Evolutionary conservation across 2,888 invertebrate genomes (phyloP), one percentile per base, ranked within the genome.

Genomic region (Therioaphis trifolii): DNA sequence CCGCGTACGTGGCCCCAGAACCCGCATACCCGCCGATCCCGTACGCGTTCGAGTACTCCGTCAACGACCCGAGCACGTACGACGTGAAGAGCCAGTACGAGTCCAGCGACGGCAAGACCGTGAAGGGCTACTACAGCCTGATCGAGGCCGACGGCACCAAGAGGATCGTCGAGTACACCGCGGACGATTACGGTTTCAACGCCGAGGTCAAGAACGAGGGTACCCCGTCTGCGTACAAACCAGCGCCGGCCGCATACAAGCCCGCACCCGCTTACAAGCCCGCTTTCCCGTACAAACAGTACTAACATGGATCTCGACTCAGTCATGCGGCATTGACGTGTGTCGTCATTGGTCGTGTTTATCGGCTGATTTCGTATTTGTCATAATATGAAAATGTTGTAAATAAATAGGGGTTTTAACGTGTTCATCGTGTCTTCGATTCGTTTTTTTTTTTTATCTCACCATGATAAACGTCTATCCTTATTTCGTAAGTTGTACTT

Each of bases 201-300:
- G 78, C 78, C 40, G 68, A 49, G 1, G 76, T 76, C 35, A 66
- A 84, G 66, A 68, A 75, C 11, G 85, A 84, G 21, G 82, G 29
- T 11, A 29, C 52, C 1, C 78, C 68, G 4, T n/a, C n/a, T n/a
- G 78, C 40, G 18, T 78, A 78, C 74, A 74, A 74, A 11, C 52
- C 80, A 14, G 78, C 35, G 7, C 4, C 35, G 7, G 4, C 35
- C 3, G 35, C 35, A 35, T 35, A 35, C 35, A n/a, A n/a, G n/a
- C 40, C 80, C 11, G 78, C 66, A 1, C 77, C 77, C 2, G 82
- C 76, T 12, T 80, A 80, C 80, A 90, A 89, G 85, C 91, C 89
- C 88, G 90, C 89, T 35, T 35, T 5, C 85, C 27, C 49, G 46
- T 77, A 77, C 66, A 77, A 77, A 24, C n/a, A 18, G 14, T 76